Base-by-base conservation (phyloP, 2,113 vertebrate genomes). In the Campylomormyrus tamandua region DNA sequence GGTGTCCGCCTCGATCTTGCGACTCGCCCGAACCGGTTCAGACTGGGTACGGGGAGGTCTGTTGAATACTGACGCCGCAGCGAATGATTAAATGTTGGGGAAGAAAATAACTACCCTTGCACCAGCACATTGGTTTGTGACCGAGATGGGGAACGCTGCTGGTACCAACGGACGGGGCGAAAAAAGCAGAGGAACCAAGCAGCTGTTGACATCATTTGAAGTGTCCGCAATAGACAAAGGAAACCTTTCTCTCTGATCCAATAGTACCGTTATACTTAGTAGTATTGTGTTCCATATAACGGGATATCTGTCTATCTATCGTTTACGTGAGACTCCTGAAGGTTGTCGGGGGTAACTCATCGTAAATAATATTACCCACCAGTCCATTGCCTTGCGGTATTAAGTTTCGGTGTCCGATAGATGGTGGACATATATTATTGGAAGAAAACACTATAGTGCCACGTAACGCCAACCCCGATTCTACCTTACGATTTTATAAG, bases 21-120 rank as follows among this genome's bases (percentile, higher is more conserved):
- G 90, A 94, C 92, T 93, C 92, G 90, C 90, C 92, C 92, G 94
- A 96, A 96, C 96, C 95, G 95, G 96, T 96, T 96, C 94, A 96
- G 95, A 96, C 96, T 95, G 96, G 96, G 95, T 93, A 86, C 53
- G 90, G 92, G 87, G 56, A 91, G 95, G 93, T 92, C 92, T 94
- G 93, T 93, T 89, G 90, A 92, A 92, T 89, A 91, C 91, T 91
- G 90, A 93, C 90, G 83, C 84, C 83, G 89, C 80, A 92, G 93
- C 93, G 90, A 88, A 87, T 90, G 91, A 90, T 90, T 90, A 91
- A 92, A 91, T 89, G 92, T 91, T 92, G 90, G 90, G 89, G 93
- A 93, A 87, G 93, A 88, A 88, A 88, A 66, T 91, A 90, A 62
- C 48, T 45, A 66, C 24, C 31, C 13, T 88, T 45, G 35, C 56